These are phyloP conservation scores for Meliscaeva auricollis DNA, from an alignment of 2,888 invertebrate species.

Conservation along the genomic window DNA sequence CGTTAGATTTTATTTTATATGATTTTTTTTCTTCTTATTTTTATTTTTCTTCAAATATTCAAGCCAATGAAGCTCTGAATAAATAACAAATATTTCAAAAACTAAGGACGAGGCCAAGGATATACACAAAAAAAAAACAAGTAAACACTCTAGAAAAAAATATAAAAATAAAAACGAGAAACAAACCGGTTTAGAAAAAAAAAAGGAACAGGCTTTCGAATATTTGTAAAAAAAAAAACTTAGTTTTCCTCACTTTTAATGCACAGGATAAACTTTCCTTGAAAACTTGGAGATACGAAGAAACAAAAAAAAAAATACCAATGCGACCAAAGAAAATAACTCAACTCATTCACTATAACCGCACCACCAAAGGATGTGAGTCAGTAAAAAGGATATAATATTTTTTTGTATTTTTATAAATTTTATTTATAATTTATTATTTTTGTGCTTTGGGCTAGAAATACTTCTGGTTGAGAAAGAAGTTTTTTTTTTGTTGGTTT, in stretches of 20 bases:
- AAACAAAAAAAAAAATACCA: background rate
- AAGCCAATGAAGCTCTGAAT: conserved; percentile 16
- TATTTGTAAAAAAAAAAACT: conserved; percentile 39
- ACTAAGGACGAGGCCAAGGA: conserved; percentile 34
- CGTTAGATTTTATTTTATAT: conserved; percentile 53
- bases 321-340: conserved; percentile 34
- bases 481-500: background rate
- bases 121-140: conserved; percentile 19
- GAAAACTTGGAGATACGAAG: background rate
- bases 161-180: conserved; percentile 9
- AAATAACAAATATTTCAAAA: conserved; percentile 25
- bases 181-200: background rate
- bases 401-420: background rate
- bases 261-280: conserved; percentile 49
- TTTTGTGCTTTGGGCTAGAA: background rate
- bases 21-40: background rate
- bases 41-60: conserved; percentile 9
- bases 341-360: conserved; percentile 49
- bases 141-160: conserved; percentile 29
- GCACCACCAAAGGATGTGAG: conserved; percentile 51
- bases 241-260: conserved; percentile 39
- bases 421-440: background rate
- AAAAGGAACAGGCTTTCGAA: conserved; percentile 12
- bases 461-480: conserved; percentile 7
- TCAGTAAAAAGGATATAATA: conserved; percentile 40